Percentiles rank a stretch among this genome's conserved stretches.
Evolutionary conservation across 2,113 vertebrate species (phyloP).

Genomic region (Antechinus flavipes): DNA sequence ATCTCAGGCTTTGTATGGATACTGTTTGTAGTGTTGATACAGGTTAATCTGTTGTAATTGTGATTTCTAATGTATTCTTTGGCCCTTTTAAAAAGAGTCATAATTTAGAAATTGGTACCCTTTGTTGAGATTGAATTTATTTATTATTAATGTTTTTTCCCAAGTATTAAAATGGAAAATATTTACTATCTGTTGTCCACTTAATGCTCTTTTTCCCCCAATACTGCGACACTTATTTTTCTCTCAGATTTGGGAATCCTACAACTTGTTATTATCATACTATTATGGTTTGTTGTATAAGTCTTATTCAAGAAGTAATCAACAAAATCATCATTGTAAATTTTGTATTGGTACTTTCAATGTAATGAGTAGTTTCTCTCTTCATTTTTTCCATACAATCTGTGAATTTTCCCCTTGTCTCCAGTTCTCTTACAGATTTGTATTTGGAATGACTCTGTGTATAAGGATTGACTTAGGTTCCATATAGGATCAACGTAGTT

Average conservation of each 20-base stretch:
- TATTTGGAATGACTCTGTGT: not conserved
- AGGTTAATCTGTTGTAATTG: constrained; percentile 25
- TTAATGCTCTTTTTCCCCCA: not conserved
- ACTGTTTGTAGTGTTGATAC: constrained; percentile 39
- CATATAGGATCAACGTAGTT: not conserved
- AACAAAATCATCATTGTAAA: not conserved
- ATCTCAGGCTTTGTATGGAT: constrained; percentile 31
- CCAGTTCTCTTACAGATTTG: not conserved
- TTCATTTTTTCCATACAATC: not conserved
- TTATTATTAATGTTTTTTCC: constrained; percentile 30
- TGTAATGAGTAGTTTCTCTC: not conserved
- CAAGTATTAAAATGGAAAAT: constrained; percentile 36
- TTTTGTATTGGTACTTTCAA: constrained; percentile 31
- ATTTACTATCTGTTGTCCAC: constrained; percentile 1
- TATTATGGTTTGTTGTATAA: not conserved
- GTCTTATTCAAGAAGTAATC: not conserved
- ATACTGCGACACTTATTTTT: constrained; percentile 8
- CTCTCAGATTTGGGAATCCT: not conserved
- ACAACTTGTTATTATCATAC: not conserved
- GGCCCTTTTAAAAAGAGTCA: constrained; percentile 18
- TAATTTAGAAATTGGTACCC: constrained; percentile 28
- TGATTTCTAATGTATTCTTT: constrained; percentile 41
- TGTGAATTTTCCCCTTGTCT: not conserved
- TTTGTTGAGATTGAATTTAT: constrained; percentile 48
- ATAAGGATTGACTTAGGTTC: not conserved